Evolutionary conservation across 2,113 vertebrate genomes (phyloP).

Genomic region (Muntiacus muntjak): DNA sequence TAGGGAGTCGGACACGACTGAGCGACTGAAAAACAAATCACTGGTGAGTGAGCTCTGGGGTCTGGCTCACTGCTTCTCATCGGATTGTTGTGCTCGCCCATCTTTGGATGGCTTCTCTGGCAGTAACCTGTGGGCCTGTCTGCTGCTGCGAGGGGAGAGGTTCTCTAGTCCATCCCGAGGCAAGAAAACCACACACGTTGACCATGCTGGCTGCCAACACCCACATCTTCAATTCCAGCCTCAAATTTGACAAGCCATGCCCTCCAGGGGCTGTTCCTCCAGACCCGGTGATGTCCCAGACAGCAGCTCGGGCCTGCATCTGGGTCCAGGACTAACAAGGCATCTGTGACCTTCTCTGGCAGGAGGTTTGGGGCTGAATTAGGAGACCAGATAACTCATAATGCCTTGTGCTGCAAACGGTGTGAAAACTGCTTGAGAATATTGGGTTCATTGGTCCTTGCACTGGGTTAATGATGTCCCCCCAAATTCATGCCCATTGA

Average conservation of each 20-base stretch:
- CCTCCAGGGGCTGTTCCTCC: not conserved
- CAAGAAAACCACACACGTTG: not conserved
- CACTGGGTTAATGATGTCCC: not conserved
- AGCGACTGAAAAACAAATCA: not conserved
- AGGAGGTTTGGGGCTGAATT: not conserved
- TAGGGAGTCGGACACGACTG: not conserved
- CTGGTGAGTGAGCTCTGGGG: accelerated
- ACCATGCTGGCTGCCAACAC: accelerated
- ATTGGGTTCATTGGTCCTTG: not conserved
- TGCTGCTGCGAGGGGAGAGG: accelerated
- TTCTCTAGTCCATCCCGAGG: not conserved
- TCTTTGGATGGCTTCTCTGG: not conserved
- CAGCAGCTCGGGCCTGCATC: accelerated
- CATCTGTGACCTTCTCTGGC: not conserved
- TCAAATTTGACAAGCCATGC: not conserved
- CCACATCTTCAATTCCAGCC: not conserved
- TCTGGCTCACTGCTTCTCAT: accelerated
- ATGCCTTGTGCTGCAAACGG: no score
- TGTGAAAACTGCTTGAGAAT: no score
- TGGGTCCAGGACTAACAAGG: accelerated
- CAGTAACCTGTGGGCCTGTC: accelerated
- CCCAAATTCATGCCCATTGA: accelerated
- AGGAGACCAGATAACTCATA: accelerated
- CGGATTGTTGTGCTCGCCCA: accelerated
- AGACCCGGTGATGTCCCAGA: no score